Evolutionary conservation across 2,113 vertebrate species (phyloP), one percentile per base, ranked within the genome.

Genomic region (Lamprotornis superbus): DNA sequence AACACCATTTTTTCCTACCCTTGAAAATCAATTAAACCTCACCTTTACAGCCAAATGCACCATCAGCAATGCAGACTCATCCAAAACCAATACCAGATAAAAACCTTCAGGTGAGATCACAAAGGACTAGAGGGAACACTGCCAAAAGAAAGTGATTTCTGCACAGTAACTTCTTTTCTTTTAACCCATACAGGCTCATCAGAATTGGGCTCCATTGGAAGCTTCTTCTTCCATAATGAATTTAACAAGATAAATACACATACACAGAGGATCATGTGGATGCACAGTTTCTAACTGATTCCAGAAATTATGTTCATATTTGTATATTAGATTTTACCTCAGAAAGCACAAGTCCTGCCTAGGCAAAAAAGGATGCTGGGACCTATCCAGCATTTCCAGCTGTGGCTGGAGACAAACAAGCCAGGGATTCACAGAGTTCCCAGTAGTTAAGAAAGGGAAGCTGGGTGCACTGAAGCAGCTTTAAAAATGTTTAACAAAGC

Each of bases 401-500:
- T 61, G 25, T 42, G 37, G n/a, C n/a, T 23, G 30, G n/a, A 94
- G 37, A 88, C 6, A 2, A 68, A 67, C 61, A 82, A 92, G 65
- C 27, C 33, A 52, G 37, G 7, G 50, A 33, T 40, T 93, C 80
- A 74, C 78, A 74, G 15, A 85, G 42, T 21, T 95, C 71, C 87
- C 69, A 82, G 76, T 18, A 71, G 80, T 60, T 83, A 55, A n/a
- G n/a, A 64, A 95, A 82, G 24, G 42, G 73, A 88, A 92, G 37
- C 46, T 69, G 64, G 57, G 47, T 39, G n/a, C 89, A 91, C 39
- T 60, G 65, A 64, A 76, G 65, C 42, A 90, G 69, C 64, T 95
- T 95, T 88, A 75, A 87, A 96, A 96, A 77, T 63, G 74, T 95
- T 95, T 95, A 97, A 97, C 83, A 95, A 97, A 89, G 90, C 95